phyloP scores from a whole-genome alignment of 2,797 vertebrate genomes.

The Peromyscus attwateri region DNA sequence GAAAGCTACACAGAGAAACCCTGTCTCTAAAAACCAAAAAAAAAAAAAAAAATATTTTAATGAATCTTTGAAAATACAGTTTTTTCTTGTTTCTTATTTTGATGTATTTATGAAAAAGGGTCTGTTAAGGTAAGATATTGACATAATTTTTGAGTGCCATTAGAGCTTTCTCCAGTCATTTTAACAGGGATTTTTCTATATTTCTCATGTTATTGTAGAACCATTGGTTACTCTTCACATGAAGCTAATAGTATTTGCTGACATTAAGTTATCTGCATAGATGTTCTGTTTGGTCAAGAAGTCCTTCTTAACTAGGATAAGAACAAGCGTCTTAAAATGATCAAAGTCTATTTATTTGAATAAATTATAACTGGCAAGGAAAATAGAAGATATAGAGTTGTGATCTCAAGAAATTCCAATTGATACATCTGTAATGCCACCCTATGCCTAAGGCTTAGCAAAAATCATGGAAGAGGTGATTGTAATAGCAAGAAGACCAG shows the following conservation, averaged over 20 bases:
- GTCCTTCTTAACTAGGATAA: background rate
- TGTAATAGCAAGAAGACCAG: background rate
- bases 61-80: background rate
- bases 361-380: background rate
- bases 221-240: background rate
- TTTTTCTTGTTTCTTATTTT: constrained; percentile 36
- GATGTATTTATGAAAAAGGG: background rate
- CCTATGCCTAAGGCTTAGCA: background rate
- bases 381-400: background rate
- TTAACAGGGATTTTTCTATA: background rate
- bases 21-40: too few species aligned
- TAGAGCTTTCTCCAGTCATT: background rate
- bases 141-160: background rate
- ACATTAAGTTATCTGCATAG: background rate
- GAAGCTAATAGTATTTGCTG: background rate
- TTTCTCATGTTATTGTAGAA: constrained; percentile 20
- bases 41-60: constrained; percentile 44
- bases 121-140: background rate
- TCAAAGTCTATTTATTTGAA: background rate
- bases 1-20: too few species aligned
- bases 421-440: background rate
- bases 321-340: background rate
- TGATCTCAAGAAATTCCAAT: background rate
- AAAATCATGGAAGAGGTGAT: background rate
- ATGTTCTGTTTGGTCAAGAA: background rate